These are phyloP conservation scores for Epinotia demarniana DNA, from an alignment of 2,888 invertebrate genomes.

Conservation along the genomic window DNA sequence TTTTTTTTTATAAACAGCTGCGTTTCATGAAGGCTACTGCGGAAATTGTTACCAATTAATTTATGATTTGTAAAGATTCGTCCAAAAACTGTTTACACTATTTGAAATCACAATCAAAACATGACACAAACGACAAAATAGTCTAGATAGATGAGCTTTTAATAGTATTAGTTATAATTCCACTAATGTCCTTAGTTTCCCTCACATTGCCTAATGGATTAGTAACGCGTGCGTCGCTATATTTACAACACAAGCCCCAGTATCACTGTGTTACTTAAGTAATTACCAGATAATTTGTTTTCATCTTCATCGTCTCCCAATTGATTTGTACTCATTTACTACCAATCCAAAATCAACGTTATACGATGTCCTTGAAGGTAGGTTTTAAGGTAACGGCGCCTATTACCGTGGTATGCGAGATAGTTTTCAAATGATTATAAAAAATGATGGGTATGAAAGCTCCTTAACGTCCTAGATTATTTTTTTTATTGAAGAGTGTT, in stretches of 20 bases:
- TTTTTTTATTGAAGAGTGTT: too few species aligned
- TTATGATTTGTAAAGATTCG: neutral
- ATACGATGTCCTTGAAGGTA: neutral
- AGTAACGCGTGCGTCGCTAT: slow-evolving; percentile 26
- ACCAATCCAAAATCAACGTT: neutral
- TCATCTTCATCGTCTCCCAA: slow-evolving; percentile 22
- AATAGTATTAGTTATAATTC: slow-evolving; percentile 45
- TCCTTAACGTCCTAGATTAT: too few species aligned
- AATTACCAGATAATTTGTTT: slow-evolving; percentile 33
- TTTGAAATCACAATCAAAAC: neutral
- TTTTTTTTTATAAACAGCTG: too few species aligned
- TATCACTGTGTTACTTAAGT: slow-evolving; percentile 7
- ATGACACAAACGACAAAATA: neutral
- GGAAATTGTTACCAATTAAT: too few species aligned
- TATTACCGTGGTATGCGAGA: too few species aligned
- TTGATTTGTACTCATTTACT: neutral
- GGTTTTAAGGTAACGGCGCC: too few species aligned
- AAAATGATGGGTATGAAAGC: too few species aligned
- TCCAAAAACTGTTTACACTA: neutral
- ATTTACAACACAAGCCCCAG: slow-evolving; percentile 32
- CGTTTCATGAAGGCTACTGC: too few species aligned
- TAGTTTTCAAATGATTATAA: too few species aligned
- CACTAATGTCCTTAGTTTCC: slow-evolving; percentile 44
- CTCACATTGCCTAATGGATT: slow-evolving; percentile 44
- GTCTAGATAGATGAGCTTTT: slow-evolving; percentile 42